A percentile compares a stretch with the other conserved stretches of the same genome.
phyloP scores from a whole-genome alignment of 2,797 vertebrate species.

The Astyanax mexicanus region DNA sequence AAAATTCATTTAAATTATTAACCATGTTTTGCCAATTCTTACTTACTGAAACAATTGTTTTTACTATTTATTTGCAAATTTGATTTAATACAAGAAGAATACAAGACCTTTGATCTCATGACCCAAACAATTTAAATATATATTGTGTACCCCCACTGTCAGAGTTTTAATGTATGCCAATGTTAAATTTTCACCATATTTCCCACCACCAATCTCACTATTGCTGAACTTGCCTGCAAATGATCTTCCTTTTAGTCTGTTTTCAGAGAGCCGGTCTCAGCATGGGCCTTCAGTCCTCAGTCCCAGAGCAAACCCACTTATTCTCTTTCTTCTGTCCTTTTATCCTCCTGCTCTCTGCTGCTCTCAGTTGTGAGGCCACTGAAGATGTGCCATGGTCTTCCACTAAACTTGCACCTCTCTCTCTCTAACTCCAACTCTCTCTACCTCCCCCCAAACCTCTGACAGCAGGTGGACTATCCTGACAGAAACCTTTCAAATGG shows the following conservation, averaged over 20 bases:
- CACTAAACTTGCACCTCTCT: background rate
- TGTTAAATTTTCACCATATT: background rate
- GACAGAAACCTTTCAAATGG: constrained; percentile 34
- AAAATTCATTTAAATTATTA: too few species aligned
- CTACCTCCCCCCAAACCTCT: background rate
- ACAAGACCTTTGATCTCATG: background rate
- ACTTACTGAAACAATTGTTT: too few species aligned
- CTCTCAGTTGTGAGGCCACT: constrained; percentile 10
- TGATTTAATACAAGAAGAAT: background rate
- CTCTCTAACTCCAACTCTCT: constrained; percentile 5
- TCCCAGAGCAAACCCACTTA: constrained; percentile 5
- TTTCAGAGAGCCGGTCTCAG: constrained; percentile 30
- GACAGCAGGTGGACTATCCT: constrained; percentile 56
- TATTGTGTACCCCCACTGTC: background rate
- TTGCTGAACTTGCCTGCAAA: constrained; percentile 36
- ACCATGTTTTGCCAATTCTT: too few species aligned
- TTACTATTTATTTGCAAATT: too few species aligned
- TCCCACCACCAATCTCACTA: constrained; percentile 2
- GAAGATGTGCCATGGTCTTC: constrained; percentile 13
- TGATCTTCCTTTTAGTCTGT: constrained; percentile 30
- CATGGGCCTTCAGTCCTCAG: constrained; percentile 34
- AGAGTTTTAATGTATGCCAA: background rate
- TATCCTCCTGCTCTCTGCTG: constrained; percentile 11
- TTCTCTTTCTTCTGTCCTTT: constrained; percentile 20
- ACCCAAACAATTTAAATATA: background rate